Base-by-base conservation (phyloP, 2,888 invertebrate species). In the Hemistola chrysoprasaria region DNA sequence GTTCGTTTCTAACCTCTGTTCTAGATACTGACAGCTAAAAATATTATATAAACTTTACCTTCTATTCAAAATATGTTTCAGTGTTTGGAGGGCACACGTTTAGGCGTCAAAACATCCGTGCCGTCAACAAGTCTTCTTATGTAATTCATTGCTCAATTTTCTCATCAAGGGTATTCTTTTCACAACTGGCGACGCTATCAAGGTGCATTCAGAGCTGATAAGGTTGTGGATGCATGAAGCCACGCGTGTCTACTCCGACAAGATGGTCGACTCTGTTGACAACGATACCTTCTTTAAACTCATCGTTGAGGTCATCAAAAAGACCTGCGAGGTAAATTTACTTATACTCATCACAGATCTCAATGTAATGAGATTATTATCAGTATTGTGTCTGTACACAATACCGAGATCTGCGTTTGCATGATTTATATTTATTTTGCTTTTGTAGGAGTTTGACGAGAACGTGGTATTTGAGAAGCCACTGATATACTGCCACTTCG, bases 141-240 rank as follows among this genome's bases (percentile, higher is more conserved):
- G n/a, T n/a, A n/a, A n/a, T n/a, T n/a, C n/a, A 11, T 6, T 11
- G 11, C 7, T 6, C 3, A 11, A 6, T 24, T 11, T 6, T 40
- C 24, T 3, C 69, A 31, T n/a, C 5, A 67, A 96, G 96, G 98
- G 97, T 1, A 92, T 97, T 50, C 80, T 98, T 20, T 97, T 96
- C 76, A 92, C 96, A 8, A 93, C 91, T 36, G 93, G 93, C 3
- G 96, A 95, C 47, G 93, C 93, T 2, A 91, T 95, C 31, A 93
- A 93, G 41, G 91, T 86, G 36, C 90, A 92, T 0, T 92, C 93
- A 23, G 93, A 94, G 41, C 81, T 97, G 22, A 90, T 97, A 2
- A 91, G 97, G 8, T 84, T 98, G 30, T 98, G 96, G 94, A 92
- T 95, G 78, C 98, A 98, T 67, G 98, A 98, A 78, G 94, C 97